These are phyloP conservation scores for Gryllus bimaculatus DNA, from an alignment of 1,140 invertebrate species.

Conservation along the genomic window DNA sequence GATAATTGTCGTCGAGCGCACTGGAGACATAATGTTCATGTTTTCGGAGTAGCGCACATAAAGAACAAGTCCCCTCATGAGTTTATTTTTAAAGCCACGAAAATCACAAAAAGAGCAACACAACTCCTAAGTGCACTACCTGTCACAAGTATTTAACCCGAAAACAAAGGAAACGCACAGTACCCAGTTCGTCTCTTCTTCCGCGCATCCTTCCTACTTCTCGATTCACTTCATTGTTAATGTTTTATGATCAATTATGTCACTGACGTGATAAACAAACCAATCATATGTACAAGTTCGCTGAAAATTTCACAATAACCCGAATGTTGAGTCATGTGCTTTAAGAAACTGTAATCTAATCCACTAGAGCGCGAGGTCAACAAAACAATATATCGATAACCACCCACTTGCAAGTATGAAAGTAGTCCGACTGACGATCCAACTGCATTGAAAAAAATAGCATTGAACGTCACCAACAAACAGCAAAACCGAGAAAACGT, in stretches of 20 bases:
- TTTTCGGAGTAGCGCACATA: too few species aligned
- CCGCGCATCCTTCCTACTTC: background rate
- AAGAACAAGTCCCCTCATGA: too few species aligned
- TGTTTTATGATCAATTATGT: background rate
- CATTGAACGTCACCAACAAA: background rate
- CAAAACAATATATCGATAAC: slow-evolving; percentile 5
- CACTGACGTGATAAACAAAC: background rate
- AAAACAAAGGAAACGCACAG: background rate
- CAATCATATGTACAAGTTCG: background rate
- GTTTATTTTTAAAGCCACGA: too few species aligned
- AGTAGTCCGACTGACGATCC: background rate
- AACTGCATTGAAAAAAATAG: background rate
- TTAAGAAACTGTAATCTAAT: background rate
- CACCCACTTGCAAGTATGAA: background rate
- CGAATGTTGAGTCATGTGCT: background rate
- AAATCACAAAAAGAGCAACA: background rate
- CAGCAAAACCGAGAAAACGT: background rate
- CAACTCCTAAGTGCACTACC: background rate
- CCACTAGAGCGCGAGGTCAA: background rate
- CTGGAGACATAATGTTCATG: too few species aligned
- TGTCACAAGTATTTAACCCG: background rate
- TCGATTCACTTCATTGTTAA: background rate
- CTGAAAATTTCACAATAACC: background rate
- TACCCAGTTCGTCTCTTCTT: background rate
- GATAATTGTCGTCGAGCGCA: background rate